phyloP scores from a whole-genome alignment of 2,888 invertebrate genomes.

The Oxystoma pomonae region DNA sequence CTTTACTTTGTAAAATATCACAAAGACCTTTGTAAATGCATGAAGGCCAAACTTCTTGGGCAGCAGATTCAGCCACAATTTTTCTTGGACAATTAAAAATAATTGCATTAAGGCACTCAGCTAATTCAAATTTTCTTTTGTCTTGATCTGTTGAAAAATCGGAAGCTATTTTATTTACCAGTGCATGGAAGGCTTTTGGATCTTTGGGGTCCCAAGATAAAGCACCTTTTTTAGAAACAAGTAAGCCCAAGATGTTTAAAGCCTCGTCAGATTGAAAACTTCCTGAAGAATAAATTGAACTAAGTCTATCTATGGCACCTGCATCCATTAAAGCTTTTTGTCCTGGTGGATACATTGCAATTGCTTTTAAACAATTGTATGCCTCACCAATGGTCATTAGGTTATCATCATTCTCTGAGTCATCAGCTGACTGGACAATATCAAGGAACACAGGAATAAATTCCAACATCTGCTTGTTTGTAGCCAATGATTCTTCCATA shows the following conservation, averaged over 20 bases:
- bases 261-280: slow-evolving; percentile 89
- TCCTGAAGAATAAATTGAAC: slow-evolving; percentile 81
- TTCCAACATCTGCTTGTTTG: slow-evolving; percentile 77
- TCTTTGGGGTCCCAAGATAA: slow-evolving; percentile 72
- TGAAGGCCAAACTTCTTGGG: slow-evolving; percentile 76
- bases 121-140: slow-evolving; percentile 85
- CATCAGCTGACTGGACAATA: slow-evolving; percentile 79
- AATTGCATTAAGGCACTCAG: slow-evolving; percentile 71
- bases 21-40: slow-evolving; percentile 77
- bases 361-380: slow-evolving; percentile 76
- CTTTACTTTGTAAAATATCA: slow-evolving; percentile 82
- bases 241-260: slow-evolving; percentile 64
- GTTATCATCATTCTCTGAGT: slow-evolving; percentile 80
- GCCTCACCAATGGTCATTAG: slow-evolving; percentile 84
- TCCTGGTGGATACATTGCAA: slow-evolving; percentile 74
- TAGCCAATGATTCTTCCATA: slow-evolving; percentile 72
- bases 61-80: slow-evolving; percentile 60
- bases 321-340: slow-evolving; percentile 74
- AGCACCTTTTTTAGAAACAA: slow-evolving; percentile 69
- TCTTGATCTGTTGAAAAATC: slow-evolving; percentile 88
- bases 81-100: slow-evolving; percentile 68
- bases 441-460: slow-evolving; percentile 80
- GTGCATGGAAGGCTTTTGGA: slow-evolving; percentile 73
- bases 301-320: slow-evolving; percentile 76
- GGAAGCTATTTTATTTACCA: slow-evolving; percentile 76